Evolutionary conservation across 2,113 vertebrate species (phyloP).

Genomic region (Manacus vitellinus): DNA sequence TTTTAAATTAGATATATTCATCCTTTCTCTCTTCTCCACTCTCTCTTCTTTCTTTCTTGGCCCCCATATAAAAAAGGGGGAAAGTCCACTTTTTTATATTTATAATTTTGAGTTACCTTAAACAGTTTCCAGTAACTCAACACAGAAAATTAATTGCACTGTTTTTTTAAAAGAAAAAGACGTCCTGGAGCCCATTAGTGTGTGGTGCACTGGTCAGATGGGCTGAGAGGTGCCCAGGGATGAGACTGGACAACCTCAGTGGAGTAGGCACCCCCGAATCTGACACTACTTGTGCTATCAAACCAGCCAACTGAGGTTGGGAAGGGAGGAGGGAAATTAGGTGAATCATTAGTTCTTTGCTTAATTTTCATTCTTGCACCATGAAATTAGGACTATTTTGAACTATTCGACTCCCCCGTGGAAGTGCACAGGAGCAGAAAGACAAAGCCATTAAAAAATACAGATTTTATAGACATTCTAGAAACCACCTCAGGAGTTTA

Average conservation of each 20-base stretch:
- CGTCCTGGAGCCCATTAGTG: not conserved
- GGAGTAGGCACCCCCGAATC: not conserved
- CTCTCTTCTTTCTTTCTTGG: not conserved
- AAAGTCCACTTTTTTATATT: not conserved
- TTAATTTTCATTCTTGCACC: not conserved
- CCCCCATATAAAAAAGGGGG: rapidly evolving
- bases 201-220: not conserved
- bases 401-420: not conserved
- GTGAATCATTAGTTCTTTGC: not conserved
- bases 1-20: not conserved
- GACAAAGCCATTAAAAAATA: not conserved
- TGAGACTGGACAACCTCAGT: not conserved
- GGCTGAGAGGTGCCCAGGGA: not conserved
- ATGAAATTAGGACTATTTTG: not conserved
- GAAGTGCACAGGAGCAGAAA: not conserved
- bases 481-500: not conserved
- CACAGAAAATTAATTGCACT: not conserved
- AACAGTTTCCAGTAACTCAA: not conserved
- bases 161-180: not conserved
- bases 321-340: not conserved
- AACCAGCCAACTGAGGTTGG: not conserved
- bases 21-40: not conserved
- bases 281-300: not conserved
- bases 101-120: not conserved
- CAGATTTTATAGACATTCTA: not conserved